Conservation (phyloP, 2,888 invertebrate genomes). For the Habroteleia sp. region DNA sequence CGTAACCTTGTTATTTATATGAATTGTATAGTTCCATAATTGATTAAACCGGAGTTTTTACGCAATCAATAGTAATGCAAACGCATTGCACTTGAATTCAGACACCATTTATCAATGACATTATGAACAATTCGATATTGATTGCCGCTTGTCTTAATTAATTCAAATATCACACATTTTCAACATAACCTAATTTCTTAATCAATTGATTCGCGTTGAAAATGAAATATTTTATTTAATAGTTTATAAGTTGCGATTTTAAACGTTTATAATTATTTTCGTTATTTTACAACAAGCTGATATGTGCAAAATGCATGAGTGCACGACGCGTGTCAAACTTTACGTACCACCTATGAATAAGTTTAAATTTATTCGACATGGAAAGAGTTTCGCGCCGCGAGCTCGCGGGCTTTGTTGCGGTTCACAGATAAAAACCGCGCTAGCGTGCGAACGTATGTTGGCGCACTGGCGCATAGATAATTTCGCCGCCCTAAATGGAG, state of each 20-base stretch:
- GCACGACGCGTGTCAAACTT: background rate
- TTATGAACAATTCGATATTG: background rate
- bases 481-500: conserved; percentile 48
- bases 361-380: conserved; percentile 53
- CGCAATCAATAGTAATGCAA: conserved; percentile 48
- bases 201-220: too few species aligned
- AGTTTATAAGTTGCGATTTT: too few species aligned
- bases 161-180: too few species aligned
- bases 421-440: conserved; percentile 44
- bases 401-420: conserved; percentile 22
- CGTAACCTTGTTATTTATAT: conserved; percentile 29
- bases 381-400: conserved; percentile 44
- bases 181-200: too few species aligned
- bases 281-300: background rate
- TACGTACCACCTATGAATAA: conserved; percentile 58
- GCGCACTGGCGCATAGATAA: conserved; percentile 55
- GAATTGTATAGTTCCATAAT: conserved; percentile 22
- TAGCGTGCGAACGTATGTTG: conserved; percentile 45
- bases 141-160: too few species aligned
- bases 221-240: too few species aligned
- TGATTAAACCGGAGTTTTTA: conserved; percentile 44
- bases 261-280: too few species aligned
- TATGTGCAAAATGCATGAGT: background rate
- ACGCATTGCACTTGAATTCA: conserved; percentile 57
- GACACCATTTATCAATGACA: conserved; percentile 36